Base-by-base conservation (phyloP, 2,888 invertebrate genomes). In the Serrognathus titanus region DNA sequence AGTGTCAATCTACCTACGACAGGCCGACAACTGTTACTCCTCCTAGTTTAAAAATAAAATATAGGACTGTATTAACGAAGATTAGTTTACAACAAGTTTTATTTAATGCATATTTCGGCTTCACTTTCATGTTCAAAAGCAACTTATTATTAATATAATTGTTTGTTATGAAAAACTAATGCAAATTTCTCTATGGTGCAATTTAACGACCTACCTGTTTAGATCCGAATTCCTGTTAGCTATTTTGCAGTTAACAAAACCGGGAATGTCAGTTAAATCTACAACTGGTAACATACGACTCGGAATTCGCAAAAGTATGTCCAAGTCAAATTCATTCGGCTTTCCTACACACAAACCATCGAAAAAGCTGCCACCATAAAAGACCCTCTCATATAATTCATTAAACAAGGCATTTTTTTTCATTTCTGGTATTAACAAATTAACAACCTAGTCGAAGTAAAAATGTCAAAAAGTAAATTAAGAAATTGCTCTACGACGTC, bases 281-380 rank as follows among this genome's bases (percentile, higher is more conserved):
- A 31, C 7, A 31, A 3, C 6, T 6, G 24, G 6, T 31, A 10
- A 39, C 24, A 12, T 73, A 54, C 78, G 66, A n/a, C 73, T 74
- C 3, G 85, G 83, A n/a, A 85, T 67, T 0, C 78, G 75, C 48
- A 86, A 78, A 3, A 83, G 75, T 4, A 85, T 74, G 71, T 86
- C 83, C 69, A 86, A 77, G 65, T 86, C 86, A 62, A 81, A 86
- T 66, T 86, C 86, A 57, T 83, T 81, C n/a, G 85, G 81, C 53
- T 79, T 78, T 2, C 81, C 79, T 0, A 85, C 80, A 71, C 82
- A 83, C 24, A 85, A 78, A n/a, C 79, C 78, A 65, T 86, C 85
- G 59, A 81, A 84, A 43, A 78, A 85, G 66, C 85, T 85, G 10
- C 86, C 86, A 0, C 82, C 83, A 60, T 78, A 83, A 56, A 80